phyloP scores from a whole-genome alignment of 2,797 vertebrate species.

The Sebastes miniatus region DNA sequence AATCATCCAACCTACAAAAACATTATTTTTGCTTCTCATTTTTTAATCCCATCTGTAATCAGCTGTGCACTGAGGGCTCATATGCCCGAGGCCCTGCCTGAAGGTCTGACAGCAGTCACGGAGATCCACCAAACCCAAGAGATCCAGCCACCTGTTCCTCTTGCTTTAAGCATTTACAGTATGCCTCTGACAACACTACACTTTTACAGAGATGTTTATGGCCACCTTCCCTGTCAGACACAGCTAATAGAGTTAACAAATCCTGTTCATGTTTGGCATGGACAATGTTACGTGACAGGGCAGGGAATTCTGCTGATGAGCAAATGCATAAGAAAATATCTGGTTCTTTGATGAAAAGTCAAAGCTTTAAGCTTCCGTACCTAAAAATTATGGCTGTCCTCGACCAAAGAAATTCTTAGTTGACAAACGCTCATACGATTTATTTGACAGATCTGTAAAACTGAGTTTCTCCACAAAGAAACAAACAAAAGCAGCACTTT shows the following conservation, averaged over 20 bases:
- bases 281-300: not conserved
- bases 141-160: conserved; percentile 39
- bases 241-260: not conserved
- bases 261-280: not conserved
- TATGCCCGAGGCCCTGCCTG: conserved; percentile 35
- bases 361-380: no score
- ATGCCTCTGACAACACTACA: not conserved
- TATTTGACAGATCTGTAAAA: no score
- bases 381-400: no score
- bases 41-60: conserved; percentile 21
- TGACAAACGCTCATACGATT: no score
- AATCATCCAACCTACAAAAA: conserved; percentile 8
- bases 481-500: no score
- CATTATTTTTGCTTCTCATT: not conserved
- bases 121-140: conserved; percentile 25
- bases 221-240: not conserved
- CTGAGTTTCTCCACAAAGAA: no score
- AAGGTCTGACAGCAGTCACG: conserved; percentile 48
- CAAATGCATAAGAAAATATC: not conserved
- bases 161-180: not conserved
- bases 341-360: not conserved
- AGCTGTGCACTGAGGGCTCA: not conserved
- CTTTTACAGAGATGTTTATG: not conserved
- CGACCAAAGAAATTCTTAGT: no score
- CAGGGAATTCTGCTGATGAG: not conserved